These are phyloP conservation scores for Pantala flavescens DNA, from an alignment of 1,140 invertebrate genomes.

Conservation along the genomic window DNA sequence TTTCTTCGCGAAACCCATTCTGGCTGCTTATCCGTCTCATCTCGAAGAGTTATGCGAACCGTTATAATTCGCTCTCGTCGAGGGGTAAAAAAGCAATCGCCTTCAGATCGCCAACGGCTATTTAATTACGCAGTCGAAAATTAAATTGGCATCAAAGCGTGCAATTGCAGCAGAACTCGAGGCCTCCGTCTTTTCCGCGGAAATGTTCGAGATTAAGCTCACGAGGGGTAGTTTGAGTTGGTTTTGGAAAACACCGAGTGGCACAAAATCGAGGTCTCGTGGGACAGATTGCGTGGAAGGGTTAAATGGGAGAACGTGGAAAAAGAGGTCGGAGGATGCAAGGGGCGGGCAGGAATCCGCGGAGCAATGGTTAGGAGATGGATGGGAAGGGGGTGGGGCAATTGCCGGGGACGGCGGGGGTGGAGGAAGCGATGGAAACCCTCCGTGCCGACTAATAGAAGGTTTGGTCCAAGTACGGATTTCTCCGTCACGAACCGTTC, in stretches of 20 bases:
- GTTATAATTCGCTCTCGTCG: too few species aligned
- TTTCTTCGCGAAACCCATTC: too few species aligned
- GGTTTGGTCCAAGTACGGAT: background rate
- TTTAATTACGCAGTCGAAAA: too few species aligned
- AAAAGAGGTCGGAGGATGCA: background rate
- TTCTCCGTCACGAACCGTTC: background rate
- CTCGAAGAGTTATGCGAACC: too few species aligned
- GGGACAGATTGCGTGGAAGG: background rate
- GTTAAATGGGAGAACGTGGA: background rate
- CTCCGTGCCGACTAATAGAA: constrained; percentile 7
- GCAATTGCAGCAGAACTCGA: too few species aligned
- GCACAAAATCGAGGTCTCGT: background rate
- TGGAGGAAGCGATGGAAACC: background rate
- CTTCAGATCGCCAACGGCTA: too few species aligned
- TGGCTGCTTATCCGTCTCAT: too few species aligned
- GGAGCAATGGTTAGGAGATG: background rate
- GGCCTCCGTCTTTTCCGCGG: too few species aligned
- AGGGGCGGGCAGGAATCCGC: background rate
- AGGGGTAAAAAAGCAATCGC: too few species aligned
- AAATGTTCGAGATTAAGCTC: too few species aligned
- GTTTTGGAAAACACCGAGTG: background rate
- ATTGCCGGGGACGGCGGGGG: background rate
- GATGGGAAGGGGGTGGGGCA: background rate
- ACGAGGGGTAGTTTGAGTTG: too few species aligned
- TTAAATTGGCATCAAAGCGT: too few species aligned